Base-by-base conservation (phyloP, 1,140 invertebrate genomes). In the Hypothenemus hampei region DNA sequence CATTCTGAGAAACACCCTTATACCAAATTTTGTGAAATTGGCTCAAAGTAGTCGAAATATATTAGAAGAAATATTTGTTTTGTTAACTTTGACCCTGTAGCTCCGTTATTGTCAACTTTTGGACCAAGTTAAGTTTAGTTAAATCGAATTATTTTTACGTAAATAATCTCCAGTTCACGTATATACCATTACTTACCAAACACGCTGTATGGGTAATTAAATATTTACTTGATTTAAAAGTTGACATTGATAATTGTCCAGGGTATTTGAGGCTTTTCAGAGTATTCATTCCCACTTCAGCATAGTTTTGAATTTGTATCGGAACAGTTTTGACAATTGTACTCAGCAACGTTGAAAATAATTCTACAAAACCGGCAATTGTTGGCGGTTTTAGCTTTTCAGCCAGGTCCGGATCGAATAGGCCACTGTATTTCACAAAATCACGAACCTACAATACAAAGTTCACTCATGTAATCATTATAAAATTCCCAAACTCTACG, bases 301-400 rank as follows among this genome's bases (percentile, higher is more conserved):
- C 26, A 29, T 29, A 45, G 29, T 45, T 45, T 29, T 45, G 43
- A 13, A 22, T 18, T n/a, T 45, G 24, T 16, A 45, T 45, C 18
- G 22, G 43, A 26, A 11, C 11, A 13, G 26, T 45, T 29, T 26
- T 45, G 18, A 45, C 15, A 6, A 45, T 5, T 10, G 7, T 7
- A 24, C 15, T 11, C 3, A 45, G 29, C 15, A 45, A 45, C 16
- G 18, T 24, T 13, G 43, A 45, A 7, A 45, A 3, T 18, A 45
- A 13, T 13, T 45, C 43, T 24, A 45, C 26, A 16, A 45, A 8
- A 18, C 11, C 29, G 19, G 6, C 22, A 8, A 45, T 45, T 7
- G 43, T 45, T 8, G 43, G 43, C 1, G 43, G 43, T 29, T 22
- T 18, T 20, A 45, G 11, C 24, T 22, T 29, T 13, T 6, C 26